phyloP scores from a whole-genome alignment of 2,888 invertebrate species.

The Aphidoletes aphidimyza region DNA sequence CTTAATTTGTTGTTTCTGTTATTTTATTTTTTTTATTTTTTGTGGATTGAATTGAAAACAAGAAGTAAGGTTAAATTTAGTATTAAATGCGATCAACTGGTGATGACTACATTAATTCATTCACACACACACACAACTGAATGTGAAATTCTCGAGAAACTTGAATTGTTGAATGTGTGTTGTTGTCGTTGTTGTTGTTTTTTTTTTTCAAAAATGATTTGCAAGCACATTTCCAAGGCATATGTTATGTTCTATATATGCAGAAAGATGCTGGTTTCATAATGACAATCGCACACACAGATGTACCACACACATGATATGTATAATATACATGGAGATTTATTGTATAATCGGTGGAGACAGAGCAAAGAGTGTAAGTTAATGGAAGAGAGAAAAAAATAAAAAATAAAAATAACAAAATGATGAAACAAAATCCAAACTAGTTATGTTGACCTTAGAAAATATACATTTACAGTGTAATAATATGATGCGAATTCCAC shows the following conservation, averaged over 20 bases:
- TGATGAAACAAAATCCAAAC: constrained; percentile 17
- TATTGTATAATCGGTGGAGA: not conserved
- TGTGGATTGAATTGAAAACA: no score
- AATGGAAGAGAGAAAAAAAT: no score
- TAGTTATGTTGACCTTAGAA: constrained; percentile 23
- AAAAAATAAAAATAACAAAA: not conserved
- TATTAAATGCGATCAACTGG: no score
- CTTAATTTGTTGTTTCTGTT: not conserved
- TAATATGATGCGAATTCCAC: not conserved
- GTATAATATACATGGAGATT: not conserved
- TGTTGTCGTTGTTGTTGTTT: no score
- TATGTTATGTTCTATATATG: not conserved
- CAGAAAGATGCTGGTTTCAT: not conserved
- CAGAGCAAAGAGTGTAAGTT: not conserved
- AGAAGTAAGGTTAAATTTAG: no score
- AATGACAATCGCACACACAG: not conserved
- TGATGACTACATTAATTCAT: no score
- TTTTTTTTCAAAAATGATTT: no score
- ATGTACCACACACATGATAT: not conserved
- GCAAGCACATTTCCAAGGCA: no score
- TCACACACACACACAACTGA: no score
- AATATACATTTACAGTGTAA: not conserved
- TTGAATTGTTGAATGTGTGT: no score
- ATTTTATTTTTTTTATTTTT: no score
- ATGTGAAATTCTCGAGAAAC: no score